Conservation (phyloP, 2,797 vertebrate genomes). For the Sitta carolinensis region DNA sequence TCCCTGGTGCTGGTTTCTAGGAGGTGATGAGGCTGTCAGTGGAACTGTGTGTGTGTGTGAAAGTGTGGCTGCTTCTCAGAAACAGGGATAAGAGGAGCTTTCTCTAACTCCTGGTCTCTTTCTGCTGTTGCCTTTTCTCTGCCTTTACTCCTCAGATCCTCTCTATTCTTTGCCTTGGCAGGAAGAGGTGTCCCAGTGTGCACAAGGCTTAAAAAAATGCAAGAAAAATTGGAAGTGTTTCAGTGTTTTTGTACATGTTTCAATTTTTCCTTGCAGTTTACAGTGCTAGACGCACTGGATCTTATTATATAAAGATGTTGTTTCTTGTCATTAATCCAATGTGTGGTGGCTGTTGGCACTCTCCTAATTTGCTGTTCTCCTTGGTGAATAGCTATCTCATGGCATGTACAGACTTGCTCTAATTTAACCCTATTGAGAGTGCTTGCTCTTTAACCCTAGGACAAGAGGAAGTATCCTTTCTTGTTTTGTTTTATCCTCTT, state of each 20-base stretch:
- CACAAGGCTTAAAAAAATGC: constrained; percentile 38
- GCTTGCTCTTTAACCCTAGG: not conserved
- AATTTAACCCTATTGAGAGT: not conserved
- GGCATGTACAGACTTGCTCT: not conserved
- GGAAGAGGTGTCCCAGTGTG: constrained; percentile 45
- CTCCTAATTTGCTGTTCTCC: constrained; percentile 37
- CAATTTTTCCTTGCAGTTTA: constrained; percentile 62
- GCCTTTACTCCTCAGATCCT: not conserved
- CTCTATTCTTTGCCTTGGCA: constrained; percentile 47
- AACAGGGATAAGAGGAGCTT: fast-evolving
- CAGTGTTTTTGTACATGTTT: constrained; percentile 58
- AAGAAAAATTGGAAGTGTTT: constrained; percentile 56
- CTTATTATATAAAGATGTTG: constrained; percentile 58
- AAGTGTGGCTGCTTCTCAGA: not conserved
- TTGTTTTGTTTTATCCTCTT: not conserved
- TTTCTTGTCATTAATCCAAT: constrained; percentile 69
- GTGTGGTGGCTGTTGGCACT: constrained; percentile 46
- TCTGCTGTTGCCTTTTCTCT: not conserved
- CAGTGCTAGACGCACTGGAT: constrained; percentile 54
- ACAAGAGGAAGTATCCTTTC: not conserved
- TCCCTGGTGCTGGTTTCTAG: not conserved
- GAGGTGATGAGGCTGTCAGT: not conserved
- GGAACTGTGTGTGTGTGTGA: not conserved
- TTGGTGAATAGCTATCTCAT: constrained; percentile 5
- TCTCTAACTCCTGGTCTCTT: not conserved